Percentiles rank a stretch among this genome's conserved stretches.
phyloP scores from a whole-genome alignment of 2,888 invertebrate genomes.

The Drosophila paucipuncta region DNA sequence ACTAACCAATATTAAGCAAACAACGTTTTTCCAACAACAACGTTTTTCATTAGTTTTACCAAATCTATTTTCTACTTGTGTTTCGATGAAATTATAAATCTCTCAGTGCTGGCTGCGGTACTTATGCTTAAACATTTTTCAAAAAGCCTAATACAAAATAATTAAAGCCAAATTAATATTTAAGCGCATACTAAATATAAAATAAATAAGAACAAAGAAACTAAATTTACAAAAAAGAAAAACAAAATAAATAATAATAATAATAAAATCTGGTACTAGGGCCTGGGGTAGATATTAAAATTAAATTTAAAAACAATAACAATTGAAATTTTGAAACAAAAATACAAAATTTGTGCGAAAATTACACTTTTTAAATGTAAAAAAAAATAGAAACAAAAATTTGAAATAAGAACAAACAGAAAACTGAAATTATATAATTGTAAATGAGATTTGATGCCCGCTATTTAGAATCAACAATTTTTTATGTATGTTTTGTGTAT shows the following conservation, averaged over 20 bases:
- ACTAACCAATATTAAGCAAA: slow-evolving; percentile 21
- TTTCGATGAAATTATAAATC: slow-evolving; percentile 26
- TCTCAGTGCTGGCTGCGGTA: slow-evolving; percentile 62
- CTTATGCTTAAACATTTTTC: slow-evolving; percentile 52
- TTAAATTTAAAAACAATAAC: slow-evolving; percentile 42
- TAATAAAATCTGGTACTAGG: slow-evolving; percentile 64
- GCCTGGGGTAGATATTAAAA: slow-evolving; percentile 72
- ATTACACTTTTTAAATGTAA: slow-evolving; percentile 69
- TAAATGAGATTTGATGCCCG: slow-evolving; percentile 54
- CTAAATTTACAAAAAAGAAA: slow-evolving; percentile 37
- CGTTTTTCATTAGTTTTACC: slow-evolving; percentile 14
- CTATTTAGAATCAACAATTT: slow-evolving; percentile 59
- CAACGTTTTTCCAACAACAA: slow-evolving; percentile 7
- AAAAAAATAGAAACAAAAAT: slow-evolving; percentile 27
- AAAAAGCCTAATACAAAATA: slow-evolving; percentile 34
- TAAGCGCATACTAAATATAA: slow-evolving; percentile 54
- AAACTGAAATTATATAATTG: slow-evolving; percentile 42
- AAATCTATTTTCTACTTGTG: slow-evolving; percentile 22
- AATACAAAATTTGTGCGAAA: slow-evolving; percentile 57
- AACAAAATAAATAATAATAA: slow-evolving; percentile 7
- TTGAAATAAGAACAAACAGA: slow-evolving; percentile 9
- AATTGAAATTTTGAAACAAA: slow-evolving; percentile 54
- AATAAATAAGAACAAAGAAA: slow-evolving; percentile 29
- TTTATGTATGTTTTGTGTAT: slow-evolving; percentile 78
- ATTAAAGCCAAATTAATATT: slow-evolving; percentile 75